Base-by-base conservation (phyloP, 2,113 vertebrate species). In the Atherinomorus stipes region DNA sequence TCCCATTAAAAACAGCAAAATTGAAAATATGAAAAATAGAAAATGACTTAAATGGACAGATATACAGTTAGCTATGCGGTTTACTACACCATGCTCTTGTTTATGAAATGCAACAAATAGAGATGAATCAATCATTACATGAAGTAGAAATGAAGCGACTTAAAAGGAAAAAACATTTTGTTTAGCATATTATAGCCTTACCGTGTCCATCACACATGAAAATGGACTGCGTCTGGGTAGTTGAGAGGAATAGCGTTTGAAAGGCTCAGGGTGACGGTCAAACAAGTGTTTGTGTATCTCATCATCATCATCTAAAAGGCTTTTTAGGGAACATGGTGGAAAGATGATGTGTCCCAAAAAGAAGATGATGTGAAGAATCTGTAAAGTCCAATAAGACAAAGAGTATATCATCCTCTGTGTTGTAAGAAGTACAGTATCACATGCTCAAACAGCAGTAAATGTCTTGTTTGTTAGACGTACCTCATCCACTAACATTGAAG, bases 341-440 rank as follows among this genome's bases (percentile, higher is more conserved):
- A 10, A 25, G 9, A 53, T 59, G 61, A 78, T 44, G 19, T 7
- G 8, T 4, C 61, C 75, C 26, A 71, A 13, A 37, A 78, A 71
- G 6, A 78, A 60, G 8, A 71, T 53, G 61, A 67, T 15, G 75
- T 78, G 75, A 51, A 78, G 61, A 6, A 78, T 65, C 68, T 78
- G 61, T 25, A 2, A 11, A 21, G 34, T 40, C 2, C 22, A 69
- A 37, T 58, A 11, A 60, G 5, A 63, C 38, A 56, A 1, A 65
- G 34, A 2, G 15, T 4, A 18, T 13, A 8, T 19, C 0, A n/a
- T 15, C 28, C 19, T 38, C 1, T 19, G 1, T 18, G 5, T 22
- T 50, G 3, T 3, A 11, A 21, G 15, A 42, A 7, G 42, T n/a
- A n/a, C n/a, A 25, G 16, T 1, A 21, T 34, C 4, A 34, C 16